Base-by-base conservation (phyloP, 2,113 vertebrate species). In the Coreoperca whiteheadi region DNA sequence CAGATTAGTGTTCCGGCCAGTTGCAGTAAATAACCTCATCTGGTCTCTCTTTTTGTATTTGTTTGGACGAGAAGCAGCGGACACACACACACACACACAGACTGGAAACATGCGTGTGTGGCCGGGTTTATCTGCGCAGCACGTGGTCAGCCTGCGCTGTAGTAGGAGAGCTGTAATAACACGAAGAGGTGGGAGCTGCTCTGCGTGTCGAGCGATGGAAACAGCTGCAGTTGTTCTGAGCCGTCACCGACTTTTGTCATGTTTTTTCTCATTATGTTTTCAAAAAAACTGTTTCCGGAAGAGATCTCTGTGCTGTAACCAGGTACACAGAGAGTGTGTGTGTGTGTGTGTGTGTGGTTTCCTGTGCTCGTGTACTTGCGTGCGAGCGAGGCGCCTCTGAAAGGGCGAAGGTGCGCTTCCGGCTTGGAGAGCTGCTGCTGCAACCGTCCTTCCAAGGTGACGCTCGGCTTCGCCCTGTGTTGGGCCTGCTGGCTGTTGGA, bases 11-110 rank as follows among this genome's bases (percentile, higher is more conserved):
- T 72, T 63, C 37, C 46, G 8, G 65, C 51, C 82, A 60, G 64
- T 41, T 11, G 46, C 64, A 80, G 71, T 77, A 57, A 83, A 81
- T 85, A 82, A 77, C 70, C 69, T 57, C 51, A 59, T 70, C 50
- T 65, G 60, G 63, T 61, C 34, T 74, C 74, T 54, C 61, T 53
- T 68, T n/a, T n/a, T n/a, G n/a, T n/a, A n/a, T n/a, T n/a, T n/a
- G n/a, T n/a, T n/a, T n/a, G n/a, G 68, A 56, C 20, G 68, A 54
- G 21, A 1, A 69, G 50, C n/a, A 57, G 14, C 21, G 30, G 16
- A 61, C 25, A 25, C 30, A 37, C 32, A 34, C 20, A 53, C 46
- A 37, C 28, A 28, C 51, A 41, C 30, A 72, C 48, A 60, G 39
- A 66, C 64, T 37, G 34, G 34, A 37, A 37, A 73, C 66, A 81